phyloP scores from a whole-genome alignment of 1,140 invertebrate species.

The Trypoxylus dichotomus region DNA sequence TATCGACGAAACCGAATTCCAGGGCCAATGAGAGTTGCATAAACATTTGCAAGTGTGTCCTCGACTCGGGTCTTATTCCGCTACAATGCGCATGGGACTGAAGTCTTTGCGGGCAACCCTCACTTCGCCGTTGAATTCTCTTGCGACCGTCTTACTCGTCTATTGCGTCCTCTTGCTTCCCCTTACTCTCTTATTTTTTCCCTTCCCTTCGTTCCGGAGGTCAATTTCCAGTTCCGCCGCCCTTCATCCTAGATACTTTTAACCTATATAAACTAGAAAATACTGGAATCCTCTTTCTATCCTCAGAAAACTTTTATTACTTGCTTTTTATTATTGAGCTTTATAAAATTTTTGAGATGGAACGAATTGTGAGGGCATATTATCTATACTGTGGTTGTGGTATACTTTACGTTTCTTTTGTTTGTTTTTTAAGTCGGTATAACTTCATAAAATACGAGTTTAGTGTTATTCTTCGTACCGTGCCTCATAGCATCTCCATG shows the following conservation, averaged over 20 bases:
- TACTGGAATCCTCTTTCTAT: constrained; percentile 14
- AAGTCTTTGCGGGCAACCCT: background rate
- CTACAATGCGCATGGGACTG: constrained; percentile 6
- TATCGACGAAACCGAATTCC: background rate
- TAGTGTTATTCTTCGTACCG: too few species aligned
- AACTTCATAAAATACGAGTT: too few species aligned
- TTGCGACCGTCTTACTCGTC: background rate
- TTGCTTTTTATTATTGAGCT: constrained; percentile 17
- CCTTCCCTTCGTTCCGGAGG: background rate
- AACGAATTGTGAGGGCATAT: background rate
- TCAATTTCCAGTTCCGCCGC: constrained; percentile 9
- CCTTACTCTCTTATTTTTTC: background rate
- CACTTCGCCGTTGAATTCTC: background rate
- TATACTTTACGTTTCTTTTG: background rate
- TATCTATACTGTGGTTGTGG: background rate
- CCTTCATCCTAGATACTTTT: constrained; percentile 26
- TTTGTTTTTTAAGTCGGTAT: background rate
- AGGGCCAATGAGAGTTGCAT: constrained; percentile 7
- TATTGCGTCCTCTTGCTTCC: background rate
- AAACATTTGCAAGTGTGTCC: constrained; percentile 10
- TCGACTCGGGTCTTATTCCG: constrained; percentile 11
- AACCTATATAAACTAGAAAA: constrained; percentile 26
- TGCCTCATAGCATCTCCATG: too few species aligned
- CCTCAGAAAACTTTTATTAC: constrained; percentile 23
- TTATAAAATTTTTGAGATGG: background rate